Evolutionary conservation across 1,140 invertebrate genomes (phyloP).

Genomic region (Manduca sexta): DNA sequence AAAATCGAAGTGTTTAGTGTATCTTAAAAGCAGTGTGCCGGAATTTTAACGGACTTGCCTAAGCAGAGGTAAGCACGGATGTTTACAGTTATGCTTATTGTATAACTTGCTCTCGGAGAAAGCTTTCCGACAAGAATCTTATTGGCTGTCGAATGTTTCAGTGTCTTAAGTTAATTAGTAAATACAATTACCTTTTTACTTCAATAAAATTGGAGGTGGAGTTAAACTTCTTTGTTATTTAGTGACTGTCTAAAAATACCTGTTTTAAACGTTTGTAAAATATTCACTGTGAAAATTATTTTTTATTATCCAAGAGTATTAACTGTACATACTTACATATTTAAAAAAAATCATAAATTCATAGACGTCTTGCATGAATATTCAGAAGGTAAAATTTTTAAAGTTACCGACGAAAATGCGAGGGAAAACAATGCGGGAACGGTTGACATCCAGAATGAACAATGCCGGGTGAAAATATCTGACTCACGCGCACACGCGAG

Average conservation of each 20-base stretch:
- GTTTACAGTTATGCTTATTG: slow-evolving; percentile 70
- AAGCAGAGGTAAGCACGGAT: slow-evolving; percentile 66
- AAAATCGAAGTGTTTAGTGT: slow-evolving; percentile 66
- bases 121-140: slow-evolving; percentile 28
- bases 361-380: slow-evolving; percentile 38
- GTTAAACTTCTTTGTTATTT: not conserved
- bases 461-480: slow-evolving; percentile 64
- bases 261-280: not conserved
- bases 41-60: slow-evolving; percentile 69
- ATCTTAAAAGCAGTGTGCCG: slow-evolving; percentile 55
- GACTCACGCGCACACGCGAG: slow-evolving; percentile 46
- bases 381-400: slow-evolving; percentile 23
- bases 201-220: too few species aligned
- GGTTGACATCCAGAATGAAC: slow-evolving; percentile 53
- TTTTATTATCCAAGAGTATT: not conserved
- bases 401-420: slow-evolving; percentile 26
- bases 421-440: slow-evolving; percentile 48
- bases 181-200: too few species aligned
- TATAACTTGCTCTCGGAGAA: slow-evolving; percentile 56
- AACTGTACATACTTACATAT: not conserved
- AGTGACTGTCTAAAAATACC: not conserved
- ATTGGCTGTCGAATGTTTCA: too few species aligned
- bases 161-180: not conserved
- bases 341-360: slow-evolving; percentile 21
- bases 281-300: too few species aligned